Percentiles rank a stretch among this genome's conserved stretches.
phyloP scores from a whole-genome alignment of 2,797 vertebrate genomes.

The Semaprochilodus insignis region DNA sequence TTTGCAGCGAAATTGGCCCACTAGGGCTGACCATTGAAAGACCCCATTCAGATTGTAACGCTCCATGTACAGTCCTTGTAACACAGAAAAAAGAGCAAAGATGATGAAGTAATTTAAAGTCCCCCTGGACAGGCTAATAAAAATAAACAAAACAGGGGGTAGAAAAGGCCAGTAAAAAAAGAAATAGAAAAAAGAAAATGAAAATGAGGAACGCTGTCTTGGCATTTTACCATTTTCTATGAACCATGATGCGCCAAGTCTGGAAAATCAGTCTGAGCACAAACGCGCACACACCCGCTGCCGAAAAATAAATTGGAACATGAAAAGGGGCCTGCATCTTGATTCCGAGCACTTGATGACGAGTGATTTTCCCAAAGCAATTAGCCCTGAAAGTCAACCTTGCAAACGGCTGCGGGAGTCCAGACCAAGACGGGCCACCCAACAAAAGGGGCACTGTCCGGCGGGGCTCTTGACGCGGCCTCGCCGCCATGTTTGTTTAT shows the following conservation, averaged over 20 bases:
- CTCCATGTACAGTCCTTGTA: constrained; percentile 60
- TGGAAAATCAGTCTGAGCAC: constrained; percentile 53
- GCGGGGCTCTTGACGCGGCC: constrained; percentile 41
- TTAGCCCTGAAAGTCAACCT: constrained; percentile 64
- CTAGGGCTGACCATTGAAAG: constrained; percentile 67
- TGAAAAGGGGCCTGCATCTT: constrained; percentile 64
- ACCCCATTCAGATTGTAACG: constrained; percentile 67
- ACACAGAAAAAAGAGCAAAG: constrained; percentile 55
- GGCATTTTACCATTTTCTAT: constrained; percentile 62
- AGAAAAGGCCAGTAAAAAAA: constrained; percentile 47
- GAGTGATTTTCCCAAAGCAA: constrained; percentile 69
- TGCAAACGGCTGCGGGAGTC: constrained; percentile 47
- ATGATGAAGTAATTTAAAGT: constrained; percentile 68
- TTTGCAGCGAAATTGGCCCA: constrained; percentile 63
- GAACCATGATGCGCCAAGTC: constrained; percentile 66
- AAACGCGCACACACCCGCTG: constrained; percentile 35
- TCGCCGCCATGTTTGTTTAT: constrained; percentile 60
- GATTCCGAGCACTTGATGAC: constrained; percentile 66
- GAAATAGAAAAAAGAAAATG: constrained; percentile 13
- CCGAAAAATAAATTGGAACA: constrained; percentile 60
- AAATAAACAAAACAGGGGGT: constrained; percentile 59
- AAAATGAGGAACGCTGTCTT: constrained; percentile 51
- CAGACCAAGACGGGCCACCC: constrained; percentile 40
- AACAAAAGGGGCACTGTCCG: constrained; percentile 59
- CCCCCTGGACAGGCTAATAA: constrained; percentile 64